Percentiles rank a stretch among this genome's conserved stretches.
phyloP scores from a whole-genome alignment of 2,888 invertebrate species.

The Plusia festucae region DNA sequence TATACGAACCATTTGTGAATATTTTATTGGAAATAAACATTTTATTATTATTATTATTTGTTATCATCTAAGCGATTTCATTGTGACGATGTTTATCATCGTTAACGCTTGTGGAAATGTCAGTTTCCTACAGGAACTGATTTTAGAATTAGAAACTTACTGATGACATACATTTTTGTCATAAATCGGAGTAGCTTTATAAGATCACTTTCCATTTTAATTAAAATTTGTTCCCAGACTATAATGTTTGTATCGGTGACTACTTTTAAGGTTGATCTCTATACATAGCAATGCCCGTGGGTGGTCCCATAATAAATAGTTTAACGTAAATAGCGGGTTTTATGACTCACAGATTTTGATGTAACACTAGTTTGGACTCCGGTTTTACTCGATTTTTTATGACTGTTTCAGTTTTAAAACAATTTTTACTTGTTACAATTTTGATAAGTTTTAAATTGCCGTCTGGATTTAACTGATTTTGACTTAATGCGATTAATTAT shows the following conservation, averaged over 20 bases:
- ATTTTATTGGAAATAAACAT: too few relatives aligned
- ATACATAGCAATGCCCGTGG: not conserved
- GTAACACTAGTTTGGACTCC: not conserved
- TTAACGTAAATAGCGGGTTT: not conserved
- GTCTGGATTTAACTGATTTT: too few relatives aligned
- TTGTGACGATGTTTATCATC: too few relatives aligned
- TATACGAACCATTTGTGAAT: too few relatives aligned
- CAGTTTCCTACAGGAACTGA: too few relatives aligned
- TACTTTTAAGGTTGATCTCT: constrained; percentile 11
- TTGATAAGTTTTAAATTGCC: too few relatives aligned
- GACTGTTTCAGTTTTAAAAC: not conserved
- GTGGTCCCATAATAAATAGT: constrained; percentile 4
- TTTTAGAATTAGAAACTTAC: too few relatives aligned
- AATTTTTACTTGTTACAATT: too few relatives aligned
- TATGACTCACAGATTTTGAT: not conserved
- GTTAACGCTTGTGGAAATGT: too few relatives aligned
- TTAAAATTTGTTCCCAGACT: not conserved
- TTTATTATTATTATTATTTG: too few relatives aligned
- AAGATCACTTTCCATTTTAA: constrained; percentile 26
- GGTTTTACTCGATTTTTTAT: not conserved
- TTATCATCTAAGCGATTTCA: too few relatives aligned
- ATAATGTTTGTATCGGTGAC: constrained; percentile 27
- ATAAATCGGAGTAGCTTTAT: not conserved
- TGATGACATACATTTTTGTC: not conserved
- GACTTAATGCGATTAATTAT: too few relatives aligned